Conservation (phyloP, 2,888 invertebrate species). For the Heteromyza rotundicornis region DNA sequence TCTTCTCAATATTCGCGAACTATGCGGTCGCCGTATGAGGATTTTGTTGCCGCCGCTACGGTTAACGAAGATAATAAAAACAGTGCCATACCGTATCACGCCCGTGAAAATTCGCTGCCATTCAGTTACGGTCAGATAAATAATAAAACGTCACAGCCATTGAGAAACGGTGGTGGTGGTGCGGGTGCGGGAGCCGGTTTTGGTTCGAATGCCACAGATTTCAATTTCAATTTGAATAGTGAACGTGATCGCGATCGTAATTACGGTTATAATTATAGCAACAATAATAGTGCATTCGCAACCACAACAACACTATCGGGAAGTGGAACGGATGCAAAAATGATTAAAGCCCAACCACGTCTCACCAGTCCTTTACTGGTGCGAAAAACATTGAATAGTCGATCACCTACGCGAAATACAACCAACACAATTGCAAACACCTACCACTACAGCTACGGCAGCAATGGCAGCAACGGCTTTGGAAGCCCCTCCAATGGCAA, state of each 20-base stretch:
- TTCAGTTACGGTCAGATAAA: slow-evolving; percentile 82
- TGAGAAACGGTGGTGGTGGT: slow-evolving; percentile 14
- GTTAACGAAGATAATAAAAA: slow-evolving; percentile 37
- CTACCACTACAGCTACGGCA: slow-evolving; percentile 47
- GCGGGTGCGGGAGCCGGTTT: not conserved
- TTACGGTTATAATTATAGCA: slow-evolving; percentile 22
- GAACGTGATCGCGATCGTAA: not conserved
- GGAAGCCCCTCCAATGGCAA: slow-evolving; percentile 16
- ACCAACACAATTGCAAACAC: slow-evolving; percentile 49
- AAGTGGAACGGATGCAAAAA: slow-evolving; percentile 49
- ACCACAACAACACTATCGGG: slow-evolving; percentile 15
- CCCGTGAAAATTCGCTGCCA: slow-evolving; percentile 85
- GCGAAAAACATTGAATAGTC: slow-evolving; percentile 69
- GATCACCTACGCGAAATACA: slow-evolving; percentile 34
- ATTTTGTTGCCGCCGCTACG: slow-evolving; percentile 44
- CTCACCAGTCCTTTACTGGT: slow-evolving; percentile 85
- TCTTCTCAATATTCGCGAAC: slow-evolving; percentile 60
- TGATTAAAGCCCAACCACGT: slow-evolving; percentile 75
- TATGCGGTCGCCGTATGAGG: slow-evolving; percentile 61
- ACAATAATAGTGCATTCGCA: slow-evolving; percentile 26
- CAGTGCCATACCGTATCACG: slow-evolving; percentile 82
- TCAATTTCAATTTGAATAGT: not conserved
- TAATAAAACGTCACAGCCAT: slow-evolving; percentile 51
- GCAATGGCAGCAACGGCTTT: slow-evolving; percentile 20
- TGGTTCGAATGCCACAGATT: not conserved